A percentile compares a stretch with the other conserved stretches of the same genome.
phyloP scores from a whole-genome alignment of 2,113 vertebrate species.

The Trochalopteron elliotii region DNA sequence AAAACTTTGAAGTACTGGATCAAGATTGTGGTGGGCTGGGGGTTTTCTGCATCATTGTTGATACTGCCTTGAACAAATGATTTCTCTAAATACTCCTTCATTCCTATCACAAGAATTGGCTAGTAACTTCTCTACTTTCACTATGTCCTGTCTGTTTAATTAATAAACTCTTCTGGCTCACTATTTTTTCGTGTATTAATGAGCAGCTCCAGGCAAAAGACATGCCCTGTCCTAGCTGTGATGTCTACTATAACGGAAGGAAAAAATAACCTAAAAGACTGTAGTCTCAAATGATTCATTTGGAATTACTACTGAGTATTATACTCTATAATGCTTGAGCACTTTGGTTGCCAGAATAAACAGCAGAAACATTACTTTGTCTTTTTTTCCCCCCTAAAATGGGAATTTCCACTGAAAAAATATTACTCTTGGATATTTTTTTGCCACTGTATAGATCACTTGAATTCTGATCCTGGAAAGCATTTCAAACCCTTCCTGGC shows the following conservation, averaged over 20 bases:
- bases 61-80: background rate
- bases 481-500: background rate
- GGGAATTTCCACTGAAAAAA: background rate
- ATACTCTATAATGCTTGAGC: background rate
- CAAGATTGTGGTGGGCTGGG: background rate
- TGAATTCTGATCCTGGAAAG: background rate
- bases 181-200: background rate
- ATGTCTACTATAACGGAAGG: background rate
- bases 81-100: background rate
- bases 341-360: slow-evolving; percentile 1
- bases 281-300: background rate
- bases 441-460: background rate
- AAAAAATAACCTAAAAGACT: background rate
- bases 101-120: background rate
- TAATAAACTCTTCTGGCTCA: background rate
- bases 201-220: background rate
- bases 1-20: background rate
- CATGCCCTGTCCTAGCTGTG: background rate
- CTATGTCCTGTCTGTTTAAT: background rate
- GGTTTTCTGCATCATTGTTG: background rate
- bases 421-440: background rate
- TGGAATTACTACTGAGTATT: background rate
- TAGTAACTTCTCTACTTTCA: background rate
- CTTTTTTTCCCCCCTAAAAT: background rate
- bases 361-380: background rate